Conservation (phyloP, 2,888 invertebrate species). For the Hydraecia micacea region DNA sequence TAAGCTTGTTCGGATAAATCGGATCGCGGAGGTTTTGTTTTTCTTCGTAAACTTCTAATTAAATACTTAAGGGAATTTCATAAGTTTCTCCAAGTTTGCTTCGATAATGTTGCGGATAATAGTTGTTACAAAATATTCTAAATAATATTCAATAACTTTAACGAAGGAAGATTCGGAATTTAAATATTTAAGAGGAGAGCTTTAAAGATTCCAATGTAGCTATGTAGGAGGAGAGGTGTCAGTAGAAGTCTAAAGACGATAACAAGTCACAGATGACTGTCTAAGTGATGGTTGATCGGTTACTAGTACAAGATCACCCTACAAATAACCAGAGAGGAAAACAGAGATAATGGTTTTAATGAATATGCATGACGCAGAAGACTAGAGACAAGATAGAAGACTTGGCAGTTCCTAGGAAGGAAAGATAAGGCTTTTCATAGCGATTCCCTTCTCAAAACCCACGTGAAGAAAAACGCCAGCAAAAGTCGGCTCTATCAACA, state of each 20-base stretch:
- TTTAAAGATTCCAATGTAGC: neutral
- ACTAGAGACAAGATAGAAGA: no score
- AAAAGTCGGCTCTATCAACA: conserved; percentile 23
- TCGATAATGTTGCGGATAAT: conserved; percentile 1
- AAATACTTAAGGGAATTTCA: conserved; percentile 41
- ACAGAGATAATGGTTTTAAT: neutral
- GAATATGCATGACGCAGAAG: neutral
- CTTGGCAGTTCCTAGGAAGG: neutral
- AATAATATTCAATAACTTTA: neutral
- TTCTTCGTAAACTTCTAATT: conserved; percentile 52
- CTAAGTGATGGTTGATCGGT: neutral
- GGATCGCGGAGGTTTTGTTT: conserved; percentile 47
- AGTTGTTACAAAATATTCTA: no score
- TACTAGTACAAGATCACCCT: neutral
- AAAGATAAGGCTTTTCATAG: neutral
- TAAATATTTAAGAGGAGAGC: neutral
- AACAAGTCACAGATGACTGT: neutral
- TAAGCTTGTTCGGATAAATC: conserved; percentile 51
- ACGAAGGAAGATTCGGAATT: neutral
- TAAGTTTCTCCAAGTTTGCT: conserved; percentile 11
- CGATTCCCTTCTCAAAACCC: neutral
- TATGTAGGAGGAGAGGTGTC: neutral
- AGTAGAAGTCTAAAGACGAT: neutral
- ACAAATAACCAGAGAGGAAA: neutral
- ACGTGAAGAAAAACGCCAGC: neutral